Percentiles rank a stretch among this genome's conserved stretches.
phyloP scores from a whole-genome alignment of 2,113 vertebrate species.

The Uria lomvia region DNA sequence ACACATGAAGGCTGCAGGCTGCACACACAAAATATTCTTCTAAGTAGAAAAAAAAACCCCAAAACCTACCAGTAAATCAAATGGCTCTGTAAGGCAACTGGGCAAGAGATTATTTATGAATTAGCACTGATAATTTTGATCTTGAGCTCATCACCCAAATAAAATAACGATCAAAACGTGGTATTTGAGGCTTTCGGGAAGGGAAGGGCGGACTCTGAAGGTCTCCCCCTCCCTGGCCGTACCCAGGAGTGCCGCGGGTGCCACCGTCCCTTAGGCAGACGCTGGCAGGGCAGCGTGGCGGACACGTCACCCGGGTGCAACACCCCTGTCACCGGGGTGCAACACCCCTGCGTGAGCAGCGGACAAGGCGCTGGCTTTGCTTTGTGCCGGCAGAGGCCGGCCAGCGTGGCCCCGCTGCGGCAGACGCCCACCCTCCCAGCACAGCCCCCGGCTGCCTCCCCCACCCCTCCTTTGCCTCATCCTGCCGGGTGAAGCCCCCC shows the following conservation, averaged over 20 bases:
- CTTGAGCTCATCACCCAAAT: neutral
- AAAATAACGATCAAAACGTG: rapidly evolving
- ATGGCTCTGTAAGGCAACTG: neutral
- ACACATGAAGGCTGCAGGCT: rapidly evolving
- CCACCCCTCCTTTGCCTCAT: neutral
- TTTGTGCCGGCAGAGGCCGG: neutral
- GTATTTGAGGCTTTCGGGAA: neutral
- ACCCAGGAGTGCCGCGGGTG: neutral
- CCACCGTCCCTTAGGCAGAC: neutral
- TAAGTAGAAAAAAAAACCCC: neutral
- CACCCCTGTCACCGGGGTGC: neutral
- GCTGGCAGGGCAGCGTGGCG: rapidly evolving
- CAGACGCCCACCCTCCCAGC: neutral
- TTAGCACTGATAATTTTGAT: neutral
- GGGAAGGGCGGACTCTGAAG: neutral
- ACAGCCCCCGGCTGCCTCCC: neutral
- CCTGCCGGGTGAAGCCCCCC: rapidly evolving
- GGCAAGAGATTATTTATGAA: neutral
- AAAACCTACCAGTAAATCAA: neutral
- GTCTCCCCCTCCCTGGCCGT: too few relatives aligned
- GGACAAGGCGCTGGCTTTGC: rapidly evolving
- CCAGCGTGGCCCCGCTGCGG: rapidly evolving
- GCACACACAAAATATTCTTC: neutral
- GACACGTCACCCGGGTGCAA: neutral
- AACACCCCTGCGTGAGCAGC: rapidly evolving